A percentile compares a stretch with the other conserved stretches of the same genome.
These are phyloP conservation scores for Oscheius sp. DNA, from an alignment of 2,888 invertebrate species.

Conservation along the genomic window DNA sequence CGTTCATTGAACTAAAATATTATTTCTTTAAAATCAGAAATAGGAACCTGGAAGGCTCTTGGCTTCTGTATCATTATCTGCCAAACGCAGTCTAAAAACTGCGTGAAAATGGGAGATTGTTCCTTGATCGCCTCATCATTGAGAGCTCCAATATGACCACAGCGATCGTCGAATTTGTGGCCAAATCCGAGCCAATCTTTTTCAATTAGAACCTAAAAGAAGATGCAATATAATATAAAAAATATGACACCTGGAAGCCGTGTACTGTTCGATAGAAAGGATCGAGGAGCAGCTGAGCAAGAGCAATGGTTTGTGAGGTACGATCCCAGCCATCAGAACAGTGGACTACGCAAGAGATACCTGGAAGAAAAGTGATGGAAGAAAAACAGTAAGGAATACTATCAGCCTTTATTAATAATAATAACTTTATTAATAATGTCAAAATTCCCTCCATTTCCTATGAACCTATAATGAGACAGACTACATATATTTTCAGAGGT, in stretches of 20 bases:
- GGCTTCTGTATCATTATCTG: conserved; percentile 86
- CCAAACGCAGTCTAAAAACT: conserved; percentile 91
- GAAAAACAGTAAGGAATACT: too few species aligned
- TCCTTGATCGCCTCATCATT: conserved; percentile 72
- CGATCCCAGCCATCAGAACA: conserved; percentile 92
- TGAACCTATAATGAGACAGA: too few species aligned
- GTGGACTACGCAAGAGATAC: conserved; percentile 51
- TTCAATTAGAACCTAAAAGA: conserved; percentile 84
- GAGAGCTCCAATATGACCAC: conserved; percentile 79
- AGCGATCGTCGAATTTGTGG: conserved; percentile 92
- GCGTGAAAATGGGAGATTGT: conserved; percentile 88
- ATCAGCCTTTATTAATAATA: too few species aligned
- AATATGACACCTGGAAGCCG: conserved; percentile 91
- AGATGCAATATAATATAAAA: too few species aligned
- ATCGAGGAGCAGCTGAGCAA: conserved; percentile 89
- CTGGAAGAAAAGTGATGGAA: too few species aligned
- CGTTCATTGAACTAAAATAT: conserved; percentile 91
- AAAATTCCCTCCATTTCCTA: too few species aligned
- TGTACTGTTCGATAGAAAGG: conserved; percentile 95
- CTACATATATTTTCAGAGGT: too few species aligned
- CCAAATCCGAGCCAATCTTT: conserved; percentile 97
- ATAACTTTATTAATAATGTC: too few species aligned
- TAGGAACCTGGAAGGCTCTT: conserved; percentile 81
- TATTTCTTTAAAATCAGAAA: background rate
- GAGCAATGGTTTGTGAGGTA: conserved; percentile 92